These are phyloP conservation scores for Epinephelus fuscoguttatus DNA, from an alignment of 2,113 vertebrate genomes.

Conservation along the genomic window DNA sequence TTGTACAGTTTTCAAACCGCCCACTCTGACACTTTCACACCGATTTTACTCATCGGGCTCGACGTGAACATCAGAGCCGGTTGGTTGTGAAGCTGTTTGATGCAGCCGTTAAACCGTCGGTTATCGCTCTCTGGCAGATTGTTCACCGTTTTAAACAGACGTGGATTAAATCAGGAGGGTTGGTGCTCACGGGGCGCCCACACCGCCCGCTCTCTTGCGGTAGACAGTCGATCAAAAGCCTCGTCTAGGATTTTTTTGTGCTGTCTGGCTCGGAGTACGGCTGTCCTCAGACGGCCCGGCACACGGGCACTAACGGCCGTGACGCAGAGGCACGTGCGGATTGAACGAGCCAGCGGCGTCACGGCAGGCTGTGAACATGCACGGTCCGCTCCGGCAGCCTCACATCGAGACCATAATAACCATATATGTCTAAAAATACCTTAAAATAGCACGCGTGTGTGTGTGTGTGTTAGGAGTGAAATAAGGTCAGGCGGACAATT, in stretches of 20 bases:
- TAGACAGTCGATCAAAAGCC: slow-evolving; percentile 23
- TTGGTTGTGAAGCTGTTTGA: background rate
- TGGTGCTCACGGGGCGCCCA: background rate
- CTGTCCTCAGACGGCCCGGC: slow-evolving; percentile 76
- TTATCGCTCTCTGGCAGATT: background rate
- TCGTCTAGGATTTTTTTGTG: slow-evolving; percentile 5
- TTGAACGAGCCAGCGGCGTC: slow-evolving; percentile 22
- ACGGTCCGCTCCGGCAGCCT: background rate
- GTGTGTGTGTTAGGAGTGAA: background rate
- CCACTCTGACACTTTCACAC: background rate
- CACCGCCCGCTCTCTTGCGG: slow-evolving; percentile 11
- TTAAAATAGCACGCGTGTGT: background rate
- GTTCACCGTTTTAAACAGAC: background rate
- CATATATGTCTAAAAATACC: background rate
- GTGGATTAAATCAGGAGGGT: background rate
- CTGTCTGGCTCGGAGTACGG: slow-evolving; percentile 49
- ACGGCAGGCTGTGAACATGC: background rate
- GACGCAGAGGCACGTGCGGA: slow-evolving; percentile 70
- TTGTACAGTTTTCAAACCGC: slow-evolving; percentile 5
- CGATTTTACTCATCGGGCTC: background rate
- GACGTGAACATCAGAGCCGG: background rate
- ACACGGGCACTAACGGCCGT: slow-evolving; percentile 45
- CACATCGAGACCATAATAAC: background rate
- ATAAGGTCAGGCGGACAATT: slow-evolving; percentile 6
- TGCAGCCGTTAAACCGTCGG: background rate